Evolutionary conservation across 2,797 vertebrate genomes (phyloP), one percentile per base, ranked within the genome.

Genomic region (Tenualosa thibaudeaui): DNA sequence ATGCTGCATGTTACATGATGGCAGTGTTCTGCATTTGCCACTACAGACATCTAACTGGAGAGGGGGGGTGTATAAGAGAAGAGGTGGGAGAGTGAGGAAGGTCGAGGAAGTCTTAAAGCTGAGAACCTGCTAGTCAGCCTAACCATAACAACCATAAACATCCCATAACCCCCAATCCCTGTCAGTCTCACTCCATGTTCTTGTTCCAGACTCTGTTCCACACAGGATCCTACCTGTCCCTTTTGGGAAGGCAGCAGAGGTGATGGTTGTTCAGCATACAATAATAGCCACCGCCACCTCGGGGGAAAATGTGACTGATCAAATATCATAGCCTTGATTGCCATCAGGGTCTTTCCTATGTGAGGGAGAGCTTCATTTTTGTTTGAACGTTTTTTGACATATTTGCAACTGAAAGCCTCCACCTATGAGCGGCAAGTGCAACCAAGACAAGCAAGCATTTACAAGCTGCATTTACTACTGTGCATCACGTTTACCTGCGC

Each of bases 1-100:
- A 86, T 85, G 62, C 82, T 83, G 83, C 60, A n/a, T 84, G 84
- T 85, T 86, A 86, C 84, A 89, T 83, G 54, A 85, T 84, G 88
- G 85, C 86, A 81, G 71, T 83, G 60, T 81, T 54, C 56, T 82
- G 84, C 83, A 85, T 88, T 86, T 85, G 78, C 78, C 82, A 83
- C 83, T 68, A 83, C 56, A 82, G 85, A 82, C 22, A 51, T 75
- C 46, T 46, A 68, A 83, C 82, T 85, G 84, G 62, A 75, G 84
- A 37, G 53, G 82, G 78, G 75, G 84, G 51, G 75, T 3, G 40
- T 51, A 49, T 40, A 71, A 49, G 24, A 65, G n/a, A 24, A 65
- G 60, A 26, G 60, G 60, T 26, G n/a, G n/a, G 22, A 9, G 4
- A 49, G 60, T 2, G 62, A 68, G 62, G 26, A 68, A 37, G 24